Conservation (phyloP, 1,140 invertebrate species). For the Amyelois transitella region DNA sequence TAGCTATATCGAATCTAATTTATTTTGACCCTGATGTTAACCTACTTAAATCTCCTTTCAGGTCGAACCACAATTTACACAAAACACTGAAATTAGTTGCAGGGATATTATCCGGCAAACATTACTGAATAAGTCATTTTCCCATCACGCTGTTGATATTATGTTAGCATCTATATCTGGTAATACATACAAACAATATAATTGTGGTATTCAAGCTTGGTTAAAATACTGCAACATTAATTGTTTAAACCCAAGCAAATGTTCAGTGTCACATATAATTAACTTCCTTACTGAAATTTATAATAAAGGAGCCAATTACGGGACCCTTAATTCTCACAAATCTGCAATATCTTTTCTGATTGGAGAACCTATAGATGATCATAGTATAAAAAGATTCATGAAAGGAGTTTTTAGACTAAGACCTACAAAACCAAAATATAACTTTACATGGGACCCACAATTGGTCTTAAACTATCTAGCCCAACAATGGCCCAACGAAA, state of each 20-base stretch:
- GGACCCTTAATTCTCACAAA: conserved; percentile 1
- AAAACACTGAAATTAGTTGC: conserved; percentile 23
- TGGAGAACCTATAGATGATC: background rate
- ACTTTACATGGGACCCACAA: conserved; percentile 23
- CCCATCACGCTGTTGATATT: conserved; percentile 13
- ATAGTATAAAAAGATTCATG: conserved; percentile 18
- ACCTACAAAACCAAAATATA: conserved; percentile 25
- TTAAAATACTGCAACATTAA: background rate
- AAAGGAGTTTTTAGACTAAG: conserved; percentile 25
- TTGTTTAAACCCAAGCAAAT: background rate
- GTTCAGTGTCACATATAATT: conserved; percentile 2
- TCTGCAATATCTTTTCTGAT: conserved; percentile 7
- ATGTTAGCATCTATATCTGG: conserved; percentile 4
- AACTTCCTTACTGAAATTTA: conserved; percentile 1
- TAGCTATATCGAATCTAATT: background rate
- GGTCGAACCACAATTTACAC: conserved; percentile 15
- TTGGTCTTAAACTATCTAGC: conserved; percentile 7
- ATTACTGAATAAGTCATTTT: conserved; percentile 7
- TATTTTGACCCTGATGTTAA: conserved; percentile 9
- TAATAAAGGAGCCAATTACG: conserved; percentile 1
- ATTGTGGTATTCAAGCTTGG: conserved; percentile 3
- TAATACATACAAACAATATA: conserved; percentile 12
- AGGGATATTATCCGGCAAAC: conserved; percentile 25
- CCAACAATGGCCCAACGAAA: background rate
- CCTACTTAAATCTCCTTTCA: conserved; percentile 17